Evolutionary conservation across 2,888 invertebrate species (phyloP).

Genomic region (Desoria tigrina): DNA sequence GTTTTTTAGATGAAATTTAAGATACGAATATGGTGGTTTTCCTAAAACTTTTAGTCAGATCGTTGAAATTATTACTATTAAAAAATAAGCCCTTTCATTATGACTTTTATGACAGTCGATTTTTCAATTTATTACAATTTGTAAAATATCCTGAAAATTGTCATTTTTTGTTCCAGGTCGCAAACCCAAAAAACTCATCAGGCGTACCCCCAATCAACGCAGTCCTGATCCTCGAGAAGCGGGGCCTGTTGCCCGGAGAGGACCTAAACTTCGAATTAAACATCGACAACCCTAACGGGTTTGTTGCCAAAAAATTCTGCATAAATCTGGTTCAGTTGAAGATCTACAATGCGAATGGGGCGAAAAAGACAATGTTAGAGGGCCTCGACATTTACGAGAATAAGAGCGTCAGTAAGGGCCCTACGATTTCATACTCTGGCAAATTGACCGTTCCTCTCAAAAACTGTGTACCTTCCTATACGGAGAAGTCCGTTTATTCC

Average conservation of each 20-base stretch:
- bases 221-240: neutral
- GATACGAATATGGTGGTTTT: too few species aligned
- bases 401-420: neutral
- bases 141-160: too few species aligned
- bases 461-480: neutral
- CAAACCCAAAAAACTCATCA: too few species aligned
- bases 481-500: neutral
- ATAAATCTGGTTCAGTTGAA: neutral
- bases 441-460: neutral
- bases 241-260: neutral
- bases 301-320: neutral
- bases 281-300: neutral
- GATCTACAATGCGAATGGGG: conserved; percentile 1
- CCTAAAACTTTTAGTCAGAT: too few species aligned
- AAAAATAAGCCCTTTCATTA: too few species aligned
- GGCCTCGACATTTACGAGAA: neutral
- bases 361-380: neutral
- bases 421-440: neutral
- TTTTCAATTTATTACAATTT: too few species aligned
- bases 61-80: too few species aligned
- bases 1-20: too few species aligned
- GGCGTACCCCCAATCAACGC: neutral
- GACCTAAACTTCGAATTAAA: neutral
- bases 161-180: too few species aligned
- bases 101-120: too few species aligned